Base-by-base conservation (phyloP, 2,888 invertebrate genomes). In the Orchesella flavescens region DNA sequence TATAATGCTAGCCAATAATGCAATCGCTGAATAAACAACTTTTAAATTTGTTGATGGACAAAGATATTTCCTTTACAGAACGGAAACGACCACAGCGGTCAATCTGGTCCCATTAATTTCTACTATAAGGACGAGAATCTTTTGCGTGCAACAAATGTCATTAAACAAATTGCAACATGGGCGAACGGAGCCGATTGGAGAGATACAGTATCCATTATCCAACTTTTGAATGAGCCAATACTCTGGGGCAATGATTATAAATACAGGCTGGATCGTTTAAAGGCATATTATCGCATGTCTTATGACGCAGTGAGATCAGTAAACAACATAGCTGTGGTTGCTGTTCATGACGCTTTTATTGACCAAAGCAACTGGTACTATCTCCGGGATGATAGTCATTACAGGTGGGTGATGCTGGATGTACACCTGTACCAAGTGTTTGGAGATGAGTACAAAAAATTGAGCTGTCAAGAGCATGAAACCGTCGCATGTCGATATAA, bases 281-380 rank as follows among this genome's bases (percentile, higher is more conserved):
- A 87, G 71, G 61, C 84, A 23, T 87, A 84, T 76, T 88, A 87
- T 84, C 66, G 85, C 15, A 61, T 79, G 75, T 78, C 86, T 1
- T 88, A 87, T 61, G 87, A 88, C 49, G 85, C 85, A 46, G 84
- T 87, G 1, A 75, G 87, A 5, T 69, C 55, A 23, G 81, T 85
- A 46, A 87, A 86, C 34, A 82, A 87, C 53, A 71, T 85, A 34
- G 87, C 85, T n/a, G 86, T 87, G 1, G 84, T 88, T 3, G 88
- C 87, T 21, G 85, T 88, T 21, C 88, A 88, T 49, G 88, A 88
- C 68, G 88, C 88, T 10, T 88, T 88, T 81, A 88, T 88, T 61
- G 85, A 77, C 46, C 71, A 66, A 1, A 65, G 66, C 76, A 87
- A 88, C 63, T 88, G 88, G 87, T 86, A 87, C 77, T 87, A 87